Percentiles rank a stretch among this genome's conserved stretches.
Conservation (phyloP, 1,140 invertebrate species). For the Mamestra configurata region DNA sequence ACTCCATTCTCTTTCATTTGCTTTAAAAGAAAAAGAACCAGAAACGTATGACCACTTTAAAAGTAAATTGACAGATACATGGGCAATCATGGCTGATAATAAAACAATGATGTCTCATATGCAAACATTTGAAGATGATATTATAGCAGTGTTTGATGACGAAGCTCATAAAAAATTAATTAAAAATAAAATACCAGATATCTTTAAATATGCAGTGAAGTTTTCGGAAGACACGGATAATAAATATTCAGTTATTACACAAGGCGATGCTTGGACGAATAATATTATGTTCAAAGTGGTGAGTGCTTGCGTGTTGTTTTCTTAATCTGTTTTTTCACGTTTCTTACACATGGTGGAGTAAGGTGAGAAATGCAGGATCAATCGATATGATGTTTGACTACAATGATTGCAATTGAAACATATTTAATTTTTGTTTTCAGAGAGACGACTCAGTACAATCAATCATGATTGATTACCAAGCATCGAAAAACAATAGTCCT, state of each 20-base stretch:
- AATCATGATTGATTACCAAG: constrained; percentile 63
- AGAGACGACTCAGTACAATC: constrained; percentile 49
- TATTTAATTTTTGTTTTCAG: constrained; percentile 58
- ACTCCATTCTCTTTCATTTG: constrained; percentile 59
- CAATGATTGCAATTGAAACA: too few species aligned
- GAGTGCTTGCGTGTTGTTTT: too few species aligned
- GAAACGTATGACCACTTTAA: constrained; percentile 45
- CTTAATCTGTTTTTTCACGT: too few species aligned
- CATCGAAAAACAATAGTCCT: constrained; percentile 48
- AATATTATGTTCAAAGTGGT: constrained; percentile 60
- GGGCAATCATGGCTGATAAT: not conserved
- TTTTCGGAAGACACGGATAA: constrained; percentile 60
- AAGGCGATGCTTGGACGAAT: constrained; percentile 62
- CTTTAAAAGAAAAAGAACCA: constrained; percentile 49
- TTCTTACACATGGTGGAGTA: too few species aligned
- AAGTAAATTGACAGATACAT: constrained; percentile 49
- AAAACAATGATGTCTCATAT: constrained; percentile 1
- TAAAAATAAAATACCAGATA: constrained; percentile 34
- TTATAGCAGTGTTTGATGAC: constrained; percentile 38
- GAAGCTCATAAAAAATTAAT: constrained; percentile 38
- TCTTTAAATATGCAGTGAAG: not conserved
- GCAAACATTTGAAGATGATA: constrained; percentile 12
- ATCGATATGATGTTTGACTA: too few species aligned
- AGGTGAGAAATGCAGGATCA: too few species aligned
- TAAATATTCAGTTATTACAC: constrained; percentile 57